These are phyloP conservation scores for Philaethria dido DNA, from an alignment of 2,888 invertebrate species.

Conservation along the genomic window DNA sequence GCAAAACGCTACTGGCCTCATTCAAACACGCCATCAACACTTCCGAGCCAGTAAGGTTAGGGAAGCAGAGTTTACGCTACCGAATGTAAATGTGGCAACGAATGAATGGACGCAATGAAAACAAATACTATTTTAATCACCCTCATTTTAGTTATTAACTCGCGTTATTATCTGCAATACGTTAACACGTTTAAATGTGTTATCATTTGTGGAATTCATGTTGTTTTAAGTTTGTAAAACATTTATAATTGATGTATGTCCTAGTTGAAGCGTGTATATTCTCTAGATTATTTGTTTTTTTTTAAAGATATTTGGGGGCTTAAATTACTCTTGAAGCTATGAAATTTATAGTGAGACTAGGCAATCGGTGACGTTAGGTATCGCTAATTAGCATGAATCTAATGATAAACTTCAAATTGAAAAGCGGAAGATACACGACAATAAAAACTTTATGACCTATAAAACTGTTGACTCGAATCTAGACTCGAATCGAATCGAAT, in stretches of 20 bases:
- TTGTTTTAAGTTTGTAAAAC: not conserved
- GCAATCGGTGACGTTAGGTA: too few species aligned
- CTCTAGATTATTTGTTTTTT: too few species aligned
- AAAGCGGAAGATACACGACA: too few species aligned
- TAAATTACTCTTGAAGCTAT: too few species aligned
- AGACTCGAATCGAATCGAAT: too few species aligned
- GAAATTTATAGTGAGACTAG: too few species aligned
- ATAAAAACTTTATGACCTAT: too few species aligned
- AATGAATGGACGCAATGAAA: slow-evolving; percentile 48
- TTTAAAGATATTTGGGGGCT: too few species aligned
- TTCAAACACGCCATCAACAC: slow-evolving; percentile 57
- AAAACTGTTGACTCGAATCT: too few species aligned
- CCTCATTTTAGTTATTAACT: slow-evolving; percentile 29
- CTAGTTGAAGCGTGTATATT: too few species aligned
- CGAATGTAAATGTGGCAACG: slow-evolving; percentile 55
- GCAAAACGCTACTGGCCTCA: slow-evolving; percentile 1
- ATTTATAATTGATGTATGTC: slow-evolving; percentile 4
- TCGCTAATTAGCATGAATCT: too few species aligned
- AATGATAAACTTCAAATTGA: too few species aligned
- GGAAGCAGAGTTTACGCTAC: slow-evolving; percentile 74
- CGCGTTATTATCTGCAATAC: slow-evolving; percentile 9
- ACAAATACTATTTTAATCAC: slow-evolving; percentile 36
- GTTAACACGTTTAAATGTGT: slow-evolving; percentile 5
- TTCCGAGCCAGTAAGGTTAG: slow-evolving; percentile 75
- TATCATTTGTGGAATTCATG: slow-evolving; percentile 1